These are phyloP conservation scores for Scortum barcoo DNA, from an alignment of 2,113 vertebrate genomes.

Conservation along the genomic window DNA sequence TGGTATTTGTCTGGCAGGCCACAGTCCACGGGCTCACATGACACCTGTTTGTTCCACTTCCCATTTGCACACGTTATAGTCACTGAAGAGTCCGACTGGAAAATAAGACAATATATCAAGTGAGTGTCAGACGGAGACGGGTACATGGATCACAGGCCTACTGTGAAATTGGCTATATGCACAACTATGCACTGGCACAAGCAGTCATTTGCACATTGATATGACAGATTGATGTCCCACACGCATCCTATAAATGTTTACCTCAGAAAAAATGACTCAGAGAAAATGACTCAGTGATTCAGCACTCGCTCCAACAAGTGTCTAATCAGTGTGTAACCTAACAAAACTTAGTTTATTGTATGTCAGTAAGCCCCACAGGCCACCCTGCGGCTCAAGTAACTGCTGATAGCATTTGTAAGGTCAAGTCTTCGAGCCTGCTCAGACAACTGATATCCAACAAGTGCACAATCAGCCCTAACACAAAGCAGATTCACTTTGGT, in stretches of 20 bases:
- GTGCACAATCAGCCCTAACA: constrained; percentile 72
- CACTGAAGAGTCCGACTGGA: constrained; percentile 85
- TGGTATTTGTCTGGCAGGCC: constrained; percentile 96
- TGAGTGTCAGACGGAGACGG: constrained; percentile 1
- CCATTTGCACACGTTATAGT: constrained; percentile 94
- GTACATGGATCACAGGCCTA: constrained; percentile 8
- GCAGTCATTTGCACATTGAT: constrained; percentile 13
- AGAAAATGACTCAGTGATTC: constrained; percentile 62
- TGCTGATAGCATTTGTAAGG: constrained; percentile 73
- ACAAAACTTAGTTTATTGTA: constrained; percentile 57
- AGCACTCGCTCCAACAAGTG: constrained; percentile 52
- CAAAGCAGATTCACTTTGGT: constrained; percentile 73
- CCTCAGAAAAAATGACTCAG: constrained; percentile 43
- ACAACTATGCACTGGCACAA: not conserved
- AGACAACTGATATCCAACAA: constrained; percentile 74
- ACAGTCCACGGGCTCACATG: constrained; percentile 95
- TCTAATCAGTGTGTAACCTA: constrained; percentile 49
- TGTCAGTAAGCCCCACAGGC: constrained; percentile 60
- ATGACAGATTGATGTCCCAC: constrained; percentile 22
- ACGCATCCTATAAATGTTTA: constrained; percentile 54
- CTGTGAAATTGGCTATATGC: not conserved
- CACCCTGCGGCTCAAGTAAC: constrained; percentile 71
- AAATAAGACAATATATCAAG: constrained; percentile 20
- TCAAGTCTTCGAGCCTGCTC: constrained; percentile 56
- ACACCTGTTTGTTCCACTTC: constrained; percentile 96